phyloP scores from a whole-genome alignment of 2,888 invertebrate genomes.

The Chrysina gloriosa region DNA sequence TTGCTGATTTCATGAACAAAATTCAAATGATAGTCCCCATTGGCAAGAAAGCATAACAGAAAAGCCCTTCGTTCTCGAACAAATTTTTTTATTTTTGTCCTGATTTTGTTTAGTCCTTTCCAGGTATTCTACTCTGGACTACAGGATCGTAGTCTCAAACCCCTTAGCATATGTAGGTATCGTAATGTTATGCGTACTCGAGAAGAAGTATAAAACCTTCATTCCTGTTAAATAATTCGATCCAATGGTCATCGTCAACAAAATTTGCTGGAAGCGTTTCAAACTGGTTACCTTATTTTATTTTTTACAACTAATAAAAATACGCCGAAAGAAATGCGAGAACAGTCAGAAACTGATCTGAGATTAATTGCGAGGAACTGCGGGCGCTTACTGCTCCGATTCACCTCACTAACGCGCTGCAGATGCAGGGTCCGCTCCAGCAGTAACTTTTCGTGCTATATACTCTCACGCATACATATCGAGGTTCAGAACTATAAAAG shows the following conservation, averaged over 20 bases:
- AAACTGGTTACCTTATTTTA: not conserved
- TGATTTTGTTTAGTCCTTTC: too few relatives aligned
- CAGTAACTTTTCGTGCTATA: not conserved
- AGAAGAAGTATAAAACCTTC: too few relatives aligned
- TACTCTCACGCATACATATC: not conserved
- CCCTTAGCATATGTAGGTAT: too few relatives aligned
- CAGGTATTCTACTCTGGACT: too few relatives aligned
- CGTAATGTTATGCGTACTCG: too few relatives aligned
- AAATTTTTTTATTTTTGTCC: too few relatives aligned
- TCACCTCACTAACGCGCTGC: slow-evolving; percentile 21
- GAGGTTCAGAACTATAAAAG: slow-evolving; percentile 17
- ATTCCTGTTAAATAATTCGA: too few relatives aligned
- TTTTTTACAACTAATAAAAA: slow-evolving; percentile 26
- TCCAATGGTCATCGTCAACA: not conserved
- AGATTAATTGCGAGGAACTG: slow-evolving; percentile 35
- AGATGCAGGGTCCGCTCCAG: slow-evolving; percentile 22
- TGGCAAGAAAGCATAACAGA: too few relatives aligned
- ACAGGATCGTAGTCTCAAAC: too few relatives aligned
- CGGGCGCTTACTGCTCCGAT: slow-evolving; percentile 1
- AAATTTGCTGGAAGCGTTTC: not conserved
- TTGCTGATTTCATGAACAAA: too few relatives aligned
- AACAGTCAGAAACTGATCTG: slow-evolving; percentile 35
- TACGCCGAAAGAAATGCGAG: slow-evolving; percentile 24
- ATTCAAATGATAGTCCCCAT: too few relatives aligned
- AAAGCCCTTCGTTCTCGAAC: too few relatives aligned